A percentile compares a stretch with the other conserved stretches of the same genome.
Evolutionary conservation across 2,113 vertebrate species (phyloP).

Genomic region (Lipophrys pholis): DNA sequence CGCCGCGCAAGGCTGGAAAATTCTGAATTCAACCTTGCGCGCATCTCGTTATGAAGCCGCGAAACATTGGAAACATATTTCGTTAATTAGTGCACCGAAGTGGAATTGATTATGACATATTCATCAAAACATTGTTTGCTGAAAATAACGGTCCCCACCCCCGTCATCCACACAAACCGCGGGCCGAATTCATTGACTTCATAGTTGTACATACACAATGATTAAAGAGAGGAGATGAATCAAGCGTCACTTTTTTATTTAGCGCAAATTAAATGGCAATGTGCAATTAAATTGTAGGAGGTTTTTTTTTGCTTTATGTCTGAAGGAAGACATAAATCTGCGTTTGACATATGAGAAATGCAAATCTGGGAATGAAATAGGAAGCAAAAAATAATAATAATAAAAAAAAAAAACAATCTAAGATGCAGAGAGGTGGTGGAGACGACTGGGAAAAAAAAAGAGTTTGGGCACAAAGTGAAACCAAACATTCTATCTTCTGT

Average conservation of each 20-base stretch:
- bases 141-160: slow-evolving; percentile 19
- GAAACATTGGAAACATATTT: slow-evolving; percentile 51
- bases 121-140: slow-evolving; percentile 49
- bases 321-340: slow-evolving; percentile 8
- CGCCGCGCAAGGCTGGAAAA: slow-evolving; percentile 13
- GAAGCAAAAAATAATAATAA: not conserved
- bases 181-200: not conserved
- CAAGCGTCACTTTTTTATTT: not conserved
- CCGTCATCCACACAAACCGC: not conserved
- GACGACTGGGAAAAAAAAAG: slow-evolving; percentile 42
- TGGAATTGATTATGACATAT: slow-evolving; percentile 59
- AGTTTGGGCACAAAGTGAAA: slow-evolving; percentile 55
- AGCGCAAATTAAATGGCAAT: not conserved
- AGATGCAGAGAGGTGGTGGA: slow-evolving; percentile 14
- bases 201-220: slow-evolving; percentile 9
- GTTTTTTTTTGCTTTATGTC: slow-evolving; percentile 3
- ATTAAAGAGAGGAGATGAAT: not conserved
- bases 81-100: slow-evolving; percentile 48
- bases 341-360: slow-evolving; percentile 7
- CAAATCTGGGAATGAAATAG: slow-evolving; percentile 30
- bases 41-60: slow-evolving; percentile 21
- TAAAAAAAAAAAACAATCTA: slow-evolving; percentile 9
- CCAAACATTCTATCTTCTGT: slow-evolving; percentile 67
- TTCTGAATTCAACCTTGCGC: slow-evolving; percentile 28
- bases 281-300: slow-evolving; percentile 15